These are phyloP conservation scores for Mayetiola destructor DNA, from an alignment of 2,888 invertebrate species.

Conservation along the genomic window DNA sequence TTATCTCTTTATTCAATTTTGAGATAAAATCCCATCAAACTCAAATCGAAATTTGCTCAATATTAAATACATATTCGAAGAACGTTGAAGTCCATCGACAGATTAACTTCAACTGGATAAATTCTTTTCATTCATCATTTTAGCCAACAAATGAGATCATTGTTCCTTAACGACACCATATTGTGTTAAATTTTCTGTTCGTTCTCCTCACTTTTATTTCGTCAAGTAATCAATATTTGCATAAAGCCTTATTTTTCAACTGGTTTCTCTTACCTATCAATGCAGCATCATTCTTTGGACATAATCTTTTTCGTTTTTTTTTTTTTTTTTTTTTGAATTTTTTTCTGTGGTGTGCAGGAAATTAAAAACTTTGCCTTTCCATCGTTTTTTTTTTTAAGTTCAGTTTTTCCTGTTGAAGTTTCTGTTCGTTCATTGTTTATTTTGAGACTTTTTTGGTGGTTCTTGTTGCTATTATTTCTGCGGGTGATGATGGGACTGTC, in stretches of 20 bases:
- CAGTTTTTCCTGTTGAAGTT: not conserved
- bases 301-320: not conserved
- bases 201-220: not conserved
- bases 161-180: not conserved
- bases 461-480: not conserved
- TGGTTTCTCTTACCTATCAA: not conserved
- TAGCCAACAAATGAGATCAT: too few species aligned
- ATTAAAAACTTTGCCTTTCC: constrained; percentile 5
- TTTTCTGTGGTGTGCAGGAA: not conserved
- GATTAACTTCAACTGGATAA: constrained; percentile 1
- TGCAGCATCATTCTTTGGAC: not conserved
- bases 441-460: not conserved
- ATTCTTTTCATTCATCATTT: not conserved
- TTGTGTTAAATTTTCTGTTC: not conserved
- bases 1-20: not conserved
- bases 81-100: not conserved
- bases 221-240: constrained; percentile 11
- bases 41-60: not conserved
- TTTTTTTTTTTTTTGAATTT: not conserved
- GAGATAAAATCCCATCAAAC: not conserved
- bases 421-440: not conserved
- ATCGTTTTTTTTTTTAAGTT: not conserved
- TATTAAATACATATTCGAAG: not conserved
- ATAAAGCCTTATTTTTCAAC: not conserved
- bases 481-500: not conserved